Conservation (phyloP, 2,797 vertebrate genomes). For the Periparus ater region DNA sequence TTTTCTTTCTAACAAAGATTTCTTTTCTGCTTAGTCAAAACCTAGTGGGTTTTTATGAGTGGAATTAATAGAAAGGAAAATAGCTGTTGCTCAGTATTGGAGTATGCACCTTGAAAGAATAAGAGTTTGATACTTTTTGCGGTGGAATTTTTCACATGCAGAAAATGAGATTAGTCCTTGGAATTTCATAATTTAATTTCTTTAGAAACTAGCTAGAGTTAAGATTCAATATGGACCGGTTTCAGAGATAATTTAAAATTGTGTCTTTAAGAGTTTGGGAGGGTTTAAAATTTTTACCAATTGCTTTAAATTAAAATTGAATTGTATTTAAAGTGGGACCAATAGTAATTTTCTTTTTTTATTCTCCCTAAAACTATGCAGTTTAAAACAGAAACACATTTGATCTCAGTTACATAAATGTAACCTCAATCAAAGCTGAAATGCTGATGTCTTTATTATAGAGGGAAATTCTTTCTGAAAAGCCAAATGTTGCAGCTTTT, state of each 20-base stretch:
- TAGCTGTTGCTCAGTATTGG: background rate
- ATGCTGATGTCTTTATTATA: background rate
- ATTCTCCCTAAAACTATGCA: background rate
- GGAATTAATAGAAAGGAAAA: background rate
- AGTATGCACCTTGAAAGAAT: background rate
- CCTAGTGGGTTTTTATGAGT: background rate
- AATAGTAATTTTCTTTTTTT: background rate
- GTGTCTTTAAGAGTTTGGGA: background rate
- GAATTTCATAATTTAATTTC: background rate
- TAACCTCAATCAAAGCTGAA: background rate
- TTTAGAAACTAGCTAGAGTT: background rate
- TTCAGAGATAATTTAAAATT: background rate
- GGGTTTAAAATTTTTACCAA: background rate
- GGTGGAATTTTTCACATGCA: background rate
- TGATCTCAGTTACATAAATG: background rate
- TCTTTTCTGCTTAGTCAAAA: background rate
- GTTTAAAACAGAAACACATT: background rate
- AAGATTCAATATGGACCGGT: background rate
- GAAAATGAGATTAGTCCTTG: background rate
- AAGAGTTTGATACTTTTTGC: background rate
- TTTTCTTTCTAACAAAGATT: conserved; percentile 19
- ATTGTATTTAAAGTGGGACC: background rate
- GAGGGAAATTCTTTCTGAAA: background rate
- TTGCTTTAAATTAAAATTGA: background rate
- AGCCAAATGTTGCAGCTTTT: background rate